Base-by-base conservation (phyloP, 2,888 invertebrate genomes). In the Formica aserva region DNA sequence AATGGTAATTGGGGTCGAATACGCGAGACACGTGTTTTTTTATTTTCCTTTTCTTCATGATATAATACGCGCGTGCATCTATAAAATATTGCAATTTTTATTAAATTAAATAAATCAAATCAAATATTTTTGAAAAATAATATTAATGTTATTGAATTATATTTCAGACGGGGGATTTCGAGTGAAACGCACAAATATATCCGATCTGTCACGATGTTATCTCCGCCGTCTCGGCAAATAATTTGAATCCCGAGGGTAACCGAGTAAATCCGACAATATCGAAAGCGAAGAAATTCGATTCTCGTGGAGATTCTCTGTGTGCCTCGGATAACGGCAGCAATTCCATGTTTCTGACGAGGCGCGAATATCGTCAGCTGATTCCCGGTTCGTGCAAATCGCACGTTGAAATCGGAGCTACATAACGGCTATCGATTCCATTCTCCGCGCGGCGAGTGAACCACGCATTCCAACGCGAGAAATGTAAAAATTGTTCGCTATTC, bases 221-320 rank as follows among this genome's bases (percentile, higher is more conserved):
- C n/a, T 52, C 22, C 9, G 13, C n/a, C 18, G 11, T 8, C 22
- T 45, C 26, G 35, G 6, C 13, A 1, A 35, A 62, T 72, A 71
- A 78, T 78, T 78, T 78, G 13, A 78, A 78, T 78, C 72, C 26
- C 72, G 22, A 11, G 13, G n/a, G 22, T 57, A 78, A 71, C 32
- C 32, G 5, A 26, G 72, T 15, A 72, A 60, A 78, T 71, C 60
- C 29, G 55, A 35, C 62, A 52, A 78, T 78, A n/a, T 52, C 41
- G 26, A 69, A 63, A 26, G 57, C 48, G 63, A 78, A 78, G 82
- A 83, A 69, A 67, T 67, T 83, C 52, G 35, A 83, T 69, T 78
- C 69, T 52, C 32, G 60, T 63, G 15, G 77, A 62, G 72, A 48
- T 69, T 62, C 57, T 41, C 32, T 26, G 52, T 63, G 32, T 45